Percentiles rank a stretch among this genome's conserved stretches.
phyloP scores from a whole-genome alignment of 1,140 invertebrate genomes.

The Cydia amplana region DNA sequence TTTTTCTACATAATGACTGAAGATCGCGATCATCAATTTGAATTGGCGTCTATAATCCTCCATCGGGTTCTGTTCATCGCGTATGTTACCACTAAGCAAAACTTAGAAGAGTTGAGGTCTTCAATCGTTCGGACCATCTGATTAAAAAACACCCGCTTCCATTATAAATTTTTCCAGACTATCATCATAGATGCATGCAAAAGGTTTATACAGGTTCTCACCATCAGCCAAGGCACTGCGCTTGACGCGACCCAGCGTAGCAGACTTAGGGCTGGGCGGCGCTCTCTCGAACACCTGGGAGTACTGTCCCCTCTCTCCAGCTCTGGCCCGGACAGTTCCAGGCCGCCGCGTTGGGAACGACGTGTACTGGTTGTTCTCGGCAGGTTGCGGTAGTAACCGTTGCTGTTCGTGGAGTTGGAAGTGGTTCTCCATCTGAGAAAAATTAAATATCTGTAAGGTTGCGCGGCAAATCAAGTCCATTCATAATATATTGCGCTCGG shows the following conservation, averaged over 20 bases:
- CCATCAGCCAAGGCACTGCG: conserved; percentile 63
- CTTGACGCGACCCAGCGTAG: conserved; percentile 69
- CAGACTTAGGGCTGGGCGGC: conserved; percentile 65
- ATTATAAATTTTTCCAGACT: no score
- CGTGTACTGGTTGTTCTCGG: conserved; percentile 72
- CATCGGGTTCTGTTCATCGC: no score
- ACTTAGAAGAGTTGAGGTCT: no score
- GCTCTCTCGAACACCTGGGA: conserved; percentile 75
- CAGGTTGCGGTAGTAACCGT: conserved; percentile 65
- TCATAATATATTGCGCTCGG: no score
- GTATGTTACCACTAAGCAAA: no score
- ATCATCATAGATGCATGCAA: no score
- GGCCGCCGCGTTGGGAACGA: conserved; percentile 67
- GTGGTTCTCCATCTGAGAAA: conserved; percentile 69
- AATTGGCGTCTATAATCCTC: no score
- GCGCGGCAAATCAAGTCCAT: no score
- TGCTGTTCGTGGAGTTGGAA: conserved; percentile 77
- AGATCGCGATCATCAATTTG: no score
- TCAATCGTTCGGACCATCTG: no score
- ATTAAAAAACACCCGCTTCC: no score
- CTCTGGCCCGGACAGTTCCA: conserved; percentile 63
- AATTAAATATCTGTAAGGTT: not conserved
- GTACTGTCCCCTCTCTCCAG: conserved; percentile 70
- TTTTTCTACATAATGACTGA: no score
- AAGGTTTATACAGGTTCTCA: conserved; percentile 37